Evolutionary conservation across 2,797 vertebrate genomes (phyloP).

Genomic region (Pteropus rufus): DNA sequence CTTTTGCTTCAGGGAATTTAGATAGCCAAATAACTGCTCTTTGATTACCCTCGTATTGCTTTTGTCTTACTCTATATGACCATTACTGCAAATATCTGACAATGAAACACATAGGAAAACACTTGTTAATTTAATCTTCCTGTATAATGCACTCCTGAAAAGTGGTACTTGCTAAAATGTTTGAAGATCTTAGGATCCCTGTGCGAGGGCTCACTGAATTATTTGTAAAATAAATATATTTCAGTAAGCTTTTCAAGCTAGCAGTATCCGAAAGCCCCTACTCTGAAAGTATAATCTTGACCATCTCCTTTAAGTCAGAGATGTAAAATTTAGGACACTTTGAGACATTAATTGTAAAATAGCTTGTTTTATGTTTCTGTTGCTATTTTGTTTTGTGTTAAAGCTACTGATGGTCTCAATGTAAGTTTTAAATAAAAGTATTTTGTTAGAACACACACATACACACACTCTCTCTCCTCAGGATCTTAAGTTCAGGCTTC

Average conservation of each 20-base stretch:
- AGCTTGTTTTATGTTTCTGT: constrained; percentile 62
- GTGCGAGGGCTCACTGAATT: constrained; percentile 36
- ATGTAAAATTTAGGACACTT: constrained; percentile 53
- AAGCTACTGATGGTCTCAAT: constrained; percentile 61
- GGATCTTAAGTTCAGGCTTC: neutral
- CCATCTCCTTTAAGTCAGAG: constrained; percentile 54
- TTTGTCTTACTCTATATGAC: constrained; percentile 7
- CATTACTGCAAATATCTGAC: neutral
- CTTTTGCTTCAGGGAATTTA: constrained; percentile 1
- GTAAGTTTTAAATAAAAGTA: constrained; percentile 82
- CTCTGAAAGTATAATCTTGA: constrained; percentile 30
- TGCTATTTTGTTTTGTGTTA: constrained; percentile 68
- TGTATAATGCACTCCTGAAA: constrained; percentile 56
- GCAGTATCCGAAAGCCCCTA: constrained; percentile 24
- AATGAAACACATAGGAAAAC: constrained; percentile 31
- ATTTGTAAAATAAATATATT: constrained; percentile 39
- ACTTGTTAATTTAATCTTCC: constrained; percentile 52
- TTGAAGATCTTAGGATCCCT: neutral
- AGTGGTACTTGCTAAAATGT: constrained; percentile 54
- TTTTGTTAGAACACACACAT: constrained; percentile 75
- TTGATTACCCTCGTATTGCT: neutral
- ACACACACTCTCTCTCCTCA: neutral
- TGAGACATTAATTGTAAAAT: constrained; percentile 55
- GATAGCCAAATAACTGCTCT: neutral
- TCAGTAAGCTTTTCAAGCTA: neutral